Conservation (phyloP, 2,113 vertebrate species). For the Otolemur garnettii region DNA sequence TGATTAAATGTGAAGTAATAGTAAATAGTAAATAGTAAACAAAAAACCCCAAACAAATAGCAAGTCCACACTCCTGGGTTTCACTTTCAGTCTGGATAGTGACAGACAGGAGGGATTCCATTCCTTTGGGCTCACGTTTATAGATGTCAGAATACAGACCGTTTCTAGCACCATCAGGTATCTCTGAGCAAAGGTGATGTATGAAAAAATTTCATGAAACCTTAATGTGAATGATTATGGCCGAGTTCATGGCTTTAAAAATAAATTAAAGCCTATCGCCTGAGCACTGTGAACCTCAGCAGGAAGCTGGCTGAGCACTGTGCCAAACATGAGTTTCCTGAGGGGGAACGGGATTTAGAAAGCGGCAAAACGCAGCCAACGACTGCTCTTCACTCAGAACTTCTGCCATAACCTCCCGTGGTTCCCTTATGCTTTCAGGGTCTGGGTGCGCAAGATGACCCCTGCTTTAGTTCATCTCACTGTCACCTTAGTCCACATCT, state of each 20-base stretch:
- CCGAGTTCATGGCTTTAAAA: not conserved
- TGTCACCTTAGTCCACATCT: not conserved
- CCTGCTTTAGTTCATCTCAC: not conserved
- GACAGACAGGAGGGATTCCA: not conserved
- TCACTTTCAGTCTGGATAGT: not conserved
- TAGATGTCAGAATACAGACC: not conserved
- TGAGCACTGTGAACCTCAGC: not conserved
- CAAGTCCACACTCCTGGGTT: not conserved
- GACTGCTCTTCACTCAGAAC: not conserved
- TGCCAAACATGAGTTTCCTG: not conserved
- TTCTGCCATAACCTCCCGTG: not conserved
- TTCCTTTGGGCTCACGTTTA: not conserved
- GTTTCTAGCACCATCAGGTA: not conserved
- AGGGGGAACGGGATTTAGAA: fast-evolving
- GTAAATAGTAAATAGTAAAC: not conserved
- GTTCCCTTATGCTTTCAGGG: not conserved
- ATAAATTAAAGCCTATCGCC: not conserved
- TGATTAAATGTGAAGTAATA: not conserved
- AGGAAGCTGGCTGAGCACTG: not conserved
- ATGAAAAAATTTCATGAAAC: not conserved
- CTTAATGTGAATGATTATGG: not conserved
- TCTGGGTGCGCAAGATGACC: fast-evolving
- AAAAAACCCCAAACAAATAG: not conserved
- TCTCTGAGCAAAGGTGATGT: not conserved
- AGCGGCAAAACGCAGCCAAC: not conserved